These are phyloP conservation scores for Rallus crepitans DNA, from an alignment of 2,797 vertebrate species.

Conservation along the genomic window DNA sequence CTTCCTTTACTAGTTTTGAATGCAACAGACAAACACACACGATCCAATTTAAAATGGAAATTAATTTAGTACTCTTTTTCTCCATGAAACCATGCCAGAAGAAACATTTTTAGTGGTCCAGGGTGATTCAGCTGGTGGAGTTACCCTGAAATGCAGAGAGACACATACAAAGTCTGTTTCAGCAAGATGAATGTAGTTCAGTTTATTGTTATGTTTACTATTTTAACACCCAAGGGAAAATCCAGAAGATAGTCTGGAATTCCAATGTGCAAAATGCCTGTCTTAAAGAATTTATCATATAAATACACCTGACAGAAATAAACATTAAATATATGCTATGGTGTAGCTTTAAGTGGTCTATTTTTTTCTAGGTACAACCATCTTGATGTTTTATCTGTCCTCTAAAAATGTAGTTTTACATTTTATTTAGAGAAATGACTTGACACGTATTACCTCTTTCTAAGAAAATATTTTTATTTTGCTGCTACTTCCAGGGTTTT, in stretches of 20 bases:
- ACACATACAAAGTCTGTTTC: not conserved
- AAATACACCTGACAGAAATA: not conserved
- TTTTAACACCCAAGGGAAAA: not conserved
- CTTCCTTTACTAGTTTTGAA: not conserved
- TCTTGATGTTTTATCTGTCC: not conserved
- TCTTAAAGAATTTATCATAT: not conserved
- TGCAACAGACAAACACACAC: not conserved
- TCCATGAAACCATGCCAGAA: not conserved
- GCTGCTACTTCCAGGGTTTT: not conserved
- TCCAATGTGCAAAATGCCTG: not conserved
- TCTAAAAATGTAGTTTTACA: not conserved
- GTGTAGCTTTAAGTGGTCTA: not conserved
- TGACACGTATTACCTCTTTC: not conserved
- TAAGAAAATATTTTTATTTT: not conserved
- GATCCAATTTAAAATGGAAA: not conserved
- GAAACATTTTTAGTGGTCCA: not conserved
- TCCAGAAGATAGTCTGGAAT: not conserved
- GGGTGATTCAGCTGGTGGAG: not conserved
- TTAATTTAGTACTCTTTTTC: not conserved
- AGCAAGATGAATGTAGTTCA: not conserved
- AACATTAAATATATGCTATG: not conserved
- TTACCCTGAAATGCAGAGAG: not conserved
- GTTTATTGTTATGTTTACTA: not conserved
- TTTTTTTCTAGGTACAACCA: not conserved
- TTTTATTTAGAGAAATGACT: not conserved